A percentile compares a stretch with the other conserved stretches of the same genome.
Conservation (phyloP, 2,888 invertebrate genomes). For the Diaperis boleti region DNA sequence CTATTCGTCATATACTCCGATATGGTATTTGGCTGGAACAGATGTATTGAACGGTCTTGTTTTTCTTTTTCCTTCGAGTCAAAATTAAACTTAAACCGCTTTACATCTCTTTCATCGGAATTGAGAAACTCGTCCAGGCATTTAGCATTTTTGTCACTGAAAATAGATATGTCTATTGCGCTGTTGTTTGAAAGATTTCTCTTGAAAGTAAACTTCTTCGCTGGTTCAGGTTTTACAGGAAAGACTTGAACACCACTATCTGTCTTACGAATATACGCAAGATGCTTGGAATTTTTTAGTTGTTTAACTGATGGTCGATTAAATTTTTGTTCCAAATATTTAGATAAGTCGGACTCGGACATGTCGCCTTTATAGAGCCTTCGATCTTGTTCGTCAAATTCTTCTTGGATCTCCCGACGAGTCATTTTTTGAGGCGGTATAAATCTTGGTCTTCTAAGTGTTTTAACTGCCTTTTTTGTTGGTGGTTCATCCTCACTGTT, state of each 20-base stretch:
- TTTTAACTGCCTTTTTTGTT: not conserved
- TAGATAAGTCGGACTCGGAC: slow-evolving; percentile 45
- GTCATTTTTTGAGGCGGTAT: slow-evolving; percentile 53
- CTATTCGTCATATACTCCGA: slow-evolving; percentile 8
- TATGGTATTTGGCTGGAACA: slow-evolving; percentile 20
- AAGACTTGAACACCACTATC: slow-evolving; percentile 55
- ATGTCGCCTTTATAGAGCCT: slow-evolving; percentile 50
- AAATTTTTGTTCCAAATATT: slow-evolving; percentile 52
- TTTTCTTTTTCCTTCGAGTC: not conserved
- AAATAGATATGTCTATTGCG: slow-evolving; percentile 44
- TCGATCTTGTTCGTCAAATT: slow-evolving; percentile 56
- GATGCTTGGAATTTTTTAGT: slow-evolving; percentile 54
- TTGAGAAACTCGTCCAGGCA: slow-evolving; percentile 54
- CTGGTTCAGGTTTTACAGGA: slow-evolving; percentile 42
- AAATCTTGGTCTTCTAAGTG: slow-evolving; percentile 35
- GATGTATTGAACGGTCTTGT: not conserved
- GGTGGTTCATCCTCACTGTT: not conserved
- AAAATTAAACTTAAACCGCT: slow-evolving; percentile 49
- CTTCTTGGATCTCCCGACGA: slow-evolving; percentile 55
- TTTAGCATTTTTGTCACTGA: slow-evolving; percentile 49
- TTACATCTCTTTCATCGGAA: slow-evolving; percentile 52
- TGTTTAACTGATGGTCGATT: slow-evolving; percentile 59
- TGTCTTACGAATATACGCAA: slow-evolving; percentile 56
- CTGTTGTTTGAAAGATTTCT: slow-evolving; percentile 38
- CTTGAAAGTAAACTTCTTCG: slow-evolving; percentile 25